Percentiles rank a stretch among this genome's conserved stretches.
phyloP scores from a whole-genome alignment of 2,888 invertebrate genomes.

The Dasysyrphus albostriatus region DNA sequence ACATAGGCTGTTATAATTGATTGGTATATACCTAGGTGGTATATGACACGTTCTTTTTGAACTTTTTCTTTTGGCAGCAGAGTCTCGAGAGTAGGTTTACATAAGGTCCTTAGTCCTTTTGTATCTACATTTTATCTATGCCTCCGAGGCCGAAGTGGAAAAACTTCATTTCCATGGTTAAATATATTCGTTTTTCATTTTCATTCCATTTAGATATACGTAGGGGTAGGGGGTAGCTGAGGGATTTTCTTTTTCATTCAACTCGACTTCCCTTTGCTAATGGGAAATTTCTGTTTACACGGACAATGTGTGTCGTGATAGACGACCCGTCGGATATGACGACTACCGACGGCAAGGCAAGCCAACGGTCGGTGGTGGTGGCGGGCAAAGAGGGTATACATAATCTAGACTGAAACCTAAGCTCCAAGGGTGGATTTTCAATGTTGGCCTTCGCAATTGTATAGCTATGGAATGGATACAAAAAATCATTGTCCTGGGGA shows the following conservation, averaged over 20 bases:
- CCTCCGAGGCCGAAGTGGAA: conserved; percentile 60
- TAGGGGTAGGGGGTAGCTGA: conserved; percentile 31
- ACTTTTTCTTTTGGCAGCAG: conserved; percentile 42
- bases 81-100: conserved; percentile 16
- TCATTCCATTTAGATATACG: background rate
- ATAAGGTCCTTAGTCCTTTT: background rate
- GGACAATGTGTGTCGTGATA: conserved; percentile 46
- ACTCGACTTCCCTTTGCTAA: conserved; percentile 69
- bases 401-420: conserved; percentile 21
- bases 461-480: background rate
- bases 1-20: conserved; percentile 60
- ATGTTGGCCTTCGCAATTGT: conserved; percentile 10
- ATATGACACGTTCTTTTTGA: conserved; percentile 39
- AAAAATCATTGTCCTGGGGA: conserved; percentile 16
- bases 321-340: conserved; percentile 43
- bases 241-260: conserved; percentile 72
- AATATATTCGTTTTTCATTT: conserved; percentile 57
- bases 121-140: conserved; percentile 41
- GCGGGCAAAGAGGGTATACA: background rate
- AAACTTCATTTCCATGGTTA: conserved; percentile 73
- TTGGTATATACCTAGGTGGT: conserved; percentile 47
- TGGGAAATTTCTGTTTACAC: conserved; percentile 74
- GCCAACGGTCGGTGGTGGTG: background rate
- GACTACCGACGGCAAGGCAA: background rate
- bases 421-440: conserved; percentile 49